A percentile compares a stretch with the other conserved stretches of the same genome.
These are phyloP conservation scores for Drosophila yakuba DNA, from an alignment of 1,140 invertebrate genomes.

Conservation along the genomic window DNA sequence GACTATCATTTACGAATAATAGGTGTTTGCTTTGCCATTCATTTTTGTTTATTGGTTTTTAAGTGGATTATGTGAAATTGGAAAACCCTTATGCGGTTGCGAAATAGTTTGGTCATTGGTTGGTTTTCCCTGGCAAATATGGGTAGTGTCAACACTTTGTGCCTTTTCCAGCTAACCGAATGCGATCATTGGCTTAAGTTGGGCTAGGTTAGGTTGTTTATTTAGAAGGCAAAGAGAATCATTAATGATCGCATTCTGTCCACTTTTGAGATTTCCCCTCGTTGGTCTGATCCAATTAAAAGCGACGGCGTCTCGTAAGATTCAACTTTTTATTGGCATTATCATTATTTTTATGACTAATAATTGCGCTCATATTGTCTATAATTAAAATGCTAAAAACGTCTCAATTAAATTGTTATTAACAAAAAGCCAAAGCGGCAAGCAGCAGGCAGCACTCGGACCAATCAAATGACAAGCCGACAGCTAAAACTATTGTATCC, in stretches of 20 bases:
- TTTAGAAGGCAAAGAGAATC: not conserved
- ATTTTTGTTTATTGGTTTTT: not conserved
- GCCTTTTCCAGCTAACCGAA: conserved; percentile 37
- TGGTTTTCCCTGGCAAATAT: conserved; percentile 22
- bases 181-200: conserved; percentile 48
- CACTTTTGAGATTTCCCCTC: not conserved
- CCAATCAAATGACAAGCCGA: conserved; percentile 48
- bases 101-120: conserved; percentile 32
- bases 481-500: conserved; percentile 48
- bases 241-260: not conserved
- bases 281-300: conserved; percentile 63
- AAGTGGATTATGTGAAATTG: conserved; percentile 6
- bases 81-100: conserved; percentile 35
- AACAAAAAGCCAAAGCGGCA: conserved; percentile 70
- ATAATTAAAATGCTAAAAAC: conserved; percentile 79
- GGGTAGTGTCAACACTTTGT: conserved; percentile 1
- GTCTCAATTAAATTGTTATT: conserved; percentile 82
- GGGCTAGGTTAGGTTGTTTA: conserved; percentile 30
- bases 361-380: conserved; percentile 80
- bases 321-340: conserved; percentile 70
- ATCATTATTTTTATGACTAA: conserved; percentile 80
- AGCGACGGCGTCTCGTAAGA: conserved; percentile 43
- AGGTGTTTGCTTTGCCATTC: too few species aligned
- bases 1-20: too few species aligned
- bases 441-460: conserved; percentile 41